Evolutionary conservation across 1,140 invertebrate species (phyloP).

Genomic region (Calephelis nemesis): DNA sequence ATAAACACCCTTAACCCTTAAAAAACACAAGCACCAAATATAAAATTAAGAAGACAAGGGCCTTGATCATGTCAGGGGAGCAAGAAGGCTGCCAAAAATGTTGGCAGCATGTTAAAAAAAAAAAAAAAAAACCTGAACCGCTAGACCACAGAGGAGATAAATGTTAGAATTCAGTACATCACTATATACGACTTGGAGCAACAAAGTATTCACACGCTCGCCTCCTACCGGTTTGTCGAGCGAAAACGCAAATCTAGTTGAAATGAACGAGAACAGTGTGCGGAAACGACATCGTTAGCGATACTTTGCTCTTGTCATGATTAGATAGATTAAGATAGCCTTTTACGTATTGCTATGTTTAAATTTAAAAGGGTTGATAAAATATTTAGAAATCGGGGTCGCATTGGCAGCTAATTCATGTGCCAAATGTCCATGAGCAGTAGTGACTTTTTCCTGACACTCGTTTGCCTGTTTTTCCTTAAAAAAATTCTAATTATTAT

Average conservation of each 20-base stretch:
- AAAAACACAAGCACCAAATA: too few species aligned
- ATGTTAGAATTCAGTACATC: conserved; percentile 71
- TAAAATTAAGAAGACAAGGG: too few species aligned
- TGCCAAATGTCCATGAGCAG: background rate
- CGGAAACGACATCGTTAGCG: background rate
- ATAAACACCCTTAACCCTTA: too few species aligned
- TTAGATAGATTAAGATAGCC: background rate
- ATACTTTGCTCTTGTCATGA: background rate
- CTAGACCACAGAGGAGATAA: conserved; percentile 37
- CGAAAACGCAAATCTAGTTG: conserved; percentile 56
- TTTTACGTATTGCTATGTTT: background rate
- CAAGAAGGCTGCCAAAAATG: too few species aligned
- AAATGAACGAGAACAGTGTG: conserved; percentile 49
- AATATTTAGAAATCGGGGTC: background rate
- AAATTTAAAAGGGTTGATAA: background rate
- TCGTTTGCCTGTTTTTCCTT: too few species aligned
- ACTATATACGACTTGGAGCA: conserved; percentile 32
- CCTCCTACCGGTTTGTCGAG: conserved; percentile 49
- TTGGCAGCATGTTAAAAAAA: too few species aligned
- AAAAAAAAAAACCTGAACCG: too few species aligned
- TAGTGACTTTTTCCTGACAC: background rate
- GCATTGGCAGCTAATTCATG: too few species aligned
- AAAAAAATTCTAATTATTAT: too few species aligned
- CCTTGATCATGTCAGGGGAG: too few species aligned
- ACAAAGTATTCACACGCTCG: conserved; percentile 38